Conservation (phyloP, 2,797 vertebrate species). For the Gephyroberyx darwinii region DNA sequence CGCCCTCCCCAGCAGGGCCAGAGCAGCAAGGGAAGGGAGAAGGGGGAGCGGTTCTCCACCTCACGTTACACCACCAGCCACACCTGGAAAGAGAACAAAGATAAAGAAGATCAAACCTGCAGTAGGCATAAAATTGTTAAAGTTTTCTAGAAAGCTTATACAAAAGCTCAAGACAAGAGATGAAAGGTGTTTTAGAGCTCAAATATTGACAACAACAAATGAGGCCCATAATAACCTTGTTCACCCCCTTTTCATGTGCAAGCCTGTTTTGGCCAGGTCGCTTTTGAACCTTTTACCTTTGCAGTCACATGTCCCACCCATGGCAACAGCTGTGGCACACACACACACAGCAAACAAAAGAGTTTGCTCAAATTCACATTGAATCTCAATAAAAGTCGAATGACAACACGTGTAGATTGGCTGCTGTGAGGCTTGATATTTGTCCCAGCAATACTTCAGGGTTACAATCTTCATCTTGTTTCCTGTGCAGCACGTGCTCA, state of each 20-base stretch:
- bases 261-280: conserved; percentile 33
- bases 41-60: conserved; percentile 39
- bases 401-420: not conserved
- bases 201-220: not conserved
- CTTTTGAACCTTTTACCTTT: conserved; percentile 59
- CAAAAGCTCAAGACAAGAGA: conserved; percentile 8
- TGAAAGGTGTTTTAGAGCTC: not conserved
- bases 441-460: not conserved
- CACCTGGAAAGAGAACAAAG: conserved; percentile 65
- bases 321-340: conserved; percentile 38
- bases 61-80: conserved; percentile 53
- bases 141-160: conserved; percentile 12
- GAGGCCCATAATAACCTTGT: conserved; percentile 19
- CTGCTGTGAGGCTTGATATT: not conserved
- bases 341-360: conserved; percentile 18
- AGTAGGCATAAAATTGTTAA: conserved; percentile 2
- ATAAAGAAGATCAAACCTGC: conserved; percentile 6
- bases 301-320: conserved; percentile 50
- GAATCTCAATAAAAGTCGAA: conserved; percentile 20
- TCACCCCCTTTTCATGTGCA: conserved; percentile 28
- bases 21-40: conserved; percentile 25
- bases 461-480: conserved; percentile 5
- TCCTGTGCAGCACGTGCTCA: not conserved
- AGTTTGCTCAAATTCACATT: conserved; percentile 6
- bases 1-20: conserved; percentile 45